Conservation (phyloP, 2,113 vertebrate species). For the Typhlomys cinereus region DNA sequence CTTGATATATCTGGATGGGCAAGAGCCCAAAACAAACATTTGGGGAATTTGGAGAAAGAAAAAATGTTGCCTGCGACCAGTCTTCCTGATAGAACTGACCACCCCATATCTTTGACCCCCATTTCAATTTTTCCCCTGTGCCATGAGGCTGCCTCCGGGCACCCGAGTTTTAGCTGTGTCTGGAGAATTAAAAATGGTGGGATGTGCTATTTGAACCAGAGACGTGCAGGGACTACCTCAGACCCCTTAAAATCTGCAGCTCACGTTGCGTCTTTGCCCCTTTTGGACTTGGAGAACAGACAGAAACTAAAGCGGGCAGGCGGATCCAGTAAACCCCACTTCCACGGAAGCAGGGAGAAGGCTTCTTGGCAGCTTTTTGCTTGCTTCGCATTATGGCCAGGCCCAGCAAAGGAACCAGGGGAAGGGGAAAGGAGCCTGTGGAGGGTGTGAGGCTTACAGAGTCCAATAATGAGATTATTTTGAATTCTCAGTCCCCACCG, state of each 20-base stretch:
- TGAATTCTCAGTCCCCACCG: neutral
- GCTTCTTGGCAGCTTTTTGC: neutral
- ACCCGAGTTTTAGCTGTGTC: conserved; percentile 29
- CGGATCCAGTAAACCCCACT: neutral
- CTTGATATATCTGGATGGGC: conserved; percentile 86
- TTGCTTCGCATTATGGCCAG: neutral
- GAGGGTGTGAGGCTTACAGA: neutral
- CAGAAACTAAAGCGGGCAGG: neutral
- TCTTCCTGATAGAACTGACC: conserved; percentile 43
- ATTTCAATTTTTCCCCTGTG: conserved; percentile 28
- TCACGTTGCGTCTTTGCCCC: neutral
- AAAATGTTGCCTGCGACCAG: conserved; percentile 57
- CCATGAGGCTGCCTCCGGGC: neutral
- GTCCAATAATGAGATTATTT: neutral
- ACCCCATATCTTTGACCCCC: neutral
- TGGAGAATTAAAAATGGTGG: conserved; percentile 38
- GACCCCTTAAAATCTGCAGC: neutral
- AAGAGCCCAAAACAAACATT: conserved; percentile 83
- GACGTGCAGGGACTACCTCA: neutral
- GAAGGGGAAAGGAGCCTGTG: neutral
- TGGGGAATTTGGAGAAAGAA: conserved; percentile 68
- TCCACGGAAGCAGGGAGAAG: neutral
- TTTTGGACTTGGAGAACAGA: neutral
- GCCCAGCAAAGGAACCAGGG: neutral
- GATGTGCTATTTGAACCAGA: neutral